Evolutionary conservation across 1,140 invertebrate genomes (phyloP), one percentile per base, ranked within the genome.

Genomic region (Microvelia longipes): DNA sequence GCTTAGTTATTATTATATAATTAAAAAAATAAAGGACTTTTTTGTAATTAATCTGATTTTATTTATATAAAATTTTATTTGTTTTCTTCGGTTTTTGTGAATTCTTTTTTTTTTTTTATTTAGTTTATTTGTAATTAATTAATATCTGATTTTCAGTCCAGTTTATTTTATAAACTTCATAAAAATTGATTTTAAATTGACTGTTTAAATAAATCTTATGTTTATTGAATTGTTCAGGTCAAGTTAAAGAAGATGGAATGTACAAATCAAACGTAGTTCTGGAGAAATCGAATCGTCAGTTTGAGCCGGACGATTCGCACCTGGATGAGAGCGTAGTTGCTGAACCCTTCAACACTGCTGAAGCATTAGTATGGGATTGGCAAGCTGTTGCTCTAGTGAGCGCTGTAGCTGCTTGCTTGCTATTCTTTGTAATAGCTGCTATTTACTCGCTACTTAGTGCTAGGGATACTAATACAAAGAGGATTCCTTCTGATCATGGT

Each of bases 401-500:
- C 26, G 85, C 85, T 24, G 83, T 86, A 2, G 82, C 83, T 71
- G 82, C 85, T 60, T 87, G 85, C 76, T 80, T 87, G 28, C 74
- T 87, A 70, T 87, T 87, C 80, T 87, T 87, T 76, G 77, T 84
- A 60, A 83, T 85, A 35, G 84, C 84, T 71, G 84, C 84, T 70
- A 81, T 84, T 72, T 86, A 86, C 71, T 84, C 84, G 27, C 77
- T 86, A 65, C 80, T 86, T 71, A 85, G 86, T 71, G 84, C 84
- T 70, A 81, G 82, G 24, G 79, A 85, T 75, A 85, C 85, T 73
- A 81, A 85, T 75, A 85, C 85, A 73, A 81, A 80, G 70, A 83
- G 82, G 68, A 81, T 85, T 50, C 80, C 83, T 73, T 81, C 83
- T 77, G 84, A 84, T 85, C 26, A 70, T 19, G 14, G 24, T 76